Evolutionary conservation across 2,113 vertebrate genomes (phyloP), one percentile per base, ranked within the genome.

Genomic region (Vombatus ursinus): DNA sequence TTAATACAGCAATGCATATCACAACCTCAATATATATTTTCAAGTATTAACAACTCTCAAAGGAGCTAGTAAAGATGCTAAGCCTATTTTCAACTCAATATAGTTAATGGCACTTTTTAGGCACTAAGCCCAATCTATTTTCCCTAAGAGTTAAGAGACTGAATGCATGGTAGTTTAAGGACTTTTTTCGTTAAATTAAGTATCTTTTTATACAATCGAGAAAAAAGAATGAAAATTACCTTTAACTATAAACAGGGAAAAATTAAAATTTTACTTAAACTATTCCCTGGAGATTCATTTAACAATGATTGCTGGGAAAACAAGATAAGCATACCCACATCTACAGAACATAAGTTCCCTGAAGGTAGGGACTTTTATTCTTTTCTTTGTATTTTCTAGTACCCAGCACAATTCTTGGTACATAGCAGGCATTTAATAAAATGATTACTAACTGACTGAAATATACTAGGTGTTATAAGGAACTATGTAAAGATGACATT

Each of bases 81-180:
- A 37, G 77, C 93, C 89, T 96, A 84, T 28, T 94, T 96, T 95
- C 57, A 95, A 50, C 25, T 89, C 96, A 96, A 97, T 93, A 95
- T 2, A 90, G 91, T 91, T 26, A 96, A 94, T 48, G 92, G 50
- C 90, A 94, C 48, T 90, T 48, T 91, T n/a, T 90, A 84, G 68
- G 16, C 19, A 84, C 16, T n/a, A 84, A 37, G 3, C 14, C 28
- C 37, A 68, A 68, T 37, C 61, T 68, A 37, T 37, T 37, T 37
- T 37, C 31, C 19, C 57, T 68, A 68, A 68, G 61, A 68, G 61
- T 68, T 54, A 16, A 68, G 31, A 68, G 31, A 68, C 28, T 68
- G 93, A 96, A 94, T 31, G 94, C 5, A 61, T 14, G n/a, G 49
- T 37, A 91, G 48, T 22, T 91, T 94, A 95, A 52, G 90, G 11